Evolutionary conservation across 2,797 vertebrate species (phyloP).

Genomic region (Platyrinchus mystaceus): DNA sequence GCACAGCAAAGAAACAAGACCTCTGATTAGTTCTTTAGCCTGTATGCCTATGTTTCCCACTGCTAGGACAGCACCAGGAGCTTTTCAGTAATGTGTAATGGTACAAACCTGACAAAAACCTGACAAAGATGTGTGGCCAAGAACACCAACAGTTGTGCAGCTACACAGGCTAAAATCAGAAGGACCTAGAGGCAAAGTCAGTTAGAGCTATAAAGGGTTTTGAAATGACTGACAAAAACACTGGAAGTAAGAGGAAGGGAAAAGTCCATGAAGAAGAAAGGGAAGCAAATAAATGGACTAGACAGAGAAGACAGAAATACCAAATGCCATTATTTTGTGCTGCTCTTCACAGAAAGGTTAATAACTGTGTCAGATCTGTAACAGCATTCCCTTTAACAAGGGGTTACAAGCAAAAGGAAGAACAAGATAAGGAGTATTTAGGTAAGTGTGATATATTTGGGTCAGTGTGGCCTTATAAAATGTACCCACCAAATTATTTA

Average conservation of each 20-base stretch:
- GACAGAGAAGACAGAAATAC: conserved; percentile 23
- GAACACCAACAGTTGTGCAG: neutral
- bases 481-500: conserved; percentile 33
- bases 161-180: neutral
- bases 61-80: neutral
- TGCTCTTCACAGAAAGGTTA: conserved; percentile 49
- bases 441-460: conserved; percentile 59
- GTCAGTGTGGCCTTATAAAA: conserved; percentile 25
- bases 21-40: neutral
- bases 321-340: conserved; percentile 24
- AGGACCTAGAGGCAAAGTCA: neutral
- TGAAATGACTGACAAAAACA: neutral
- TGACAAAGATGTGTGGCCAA: neutral
- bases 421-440: conserved; percentile 57
- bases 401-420: conserved; percentile 30
- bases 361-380: conserved; percentile 50
- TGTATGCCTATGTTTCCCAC: neutral
- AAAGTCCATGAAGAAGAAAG: neutral
- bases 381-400: conserved; percentile 20
- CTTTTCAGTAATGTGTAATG: neutral
- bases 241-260: neutral
- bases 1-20: neutral
- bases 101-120: neutral
- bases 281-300: neutral
- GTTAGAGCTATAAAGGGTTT: neutral